phyloP scores from a whole-genome alignment of 1,140 invertebrate genomes.

The Halictus rubicundus region DNA sequence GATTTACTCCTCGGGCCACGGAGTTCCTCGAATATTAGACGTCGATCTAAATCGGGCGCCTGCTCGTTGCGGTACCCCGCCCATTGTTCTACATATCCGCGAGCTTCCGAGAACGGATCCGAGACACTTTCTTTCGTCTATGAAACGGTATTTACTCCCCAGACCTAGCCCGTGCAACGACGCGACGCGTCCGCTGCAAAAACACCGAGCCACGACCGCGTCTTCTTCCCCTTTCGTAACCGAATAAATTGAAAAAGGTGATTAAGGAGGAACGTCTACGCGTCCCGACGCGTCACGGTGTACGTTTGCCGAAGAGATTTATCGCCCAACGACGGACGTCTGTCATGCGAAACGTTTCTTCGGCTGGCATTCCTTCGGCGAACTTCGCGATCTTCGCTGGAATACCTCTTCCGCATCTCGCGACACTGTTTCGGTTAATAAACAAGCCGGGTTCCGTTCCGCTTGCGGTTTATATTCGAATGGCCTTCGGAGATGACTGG shows the following conservation, averaged over 20 bases:
- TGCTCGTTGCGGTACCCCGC: background rate
- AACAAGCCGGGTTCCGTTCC: constrained; percentile 11
- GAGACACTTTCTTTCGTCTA: constrained; percentile 11
- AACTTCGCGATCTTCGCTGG: constrained; percentile 29
- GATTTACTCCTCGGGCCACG: background rate
- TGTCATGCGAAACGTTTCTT: constrained; percentile 41
- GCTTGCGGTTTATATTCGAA: background rate
- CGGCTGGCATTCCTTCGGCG: constrained; percentile 25
- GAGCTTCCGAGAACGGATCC: constrained; percentile 5
- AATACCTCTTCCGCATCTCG: constrained; percentile 21
- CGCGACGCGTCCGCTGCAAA: constrained; percentile 14
- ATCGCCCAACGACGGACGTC: constrained; percentile 31
- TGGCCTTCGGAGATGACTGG: too few relatives aligned
- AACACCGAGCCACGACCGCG: background rate
- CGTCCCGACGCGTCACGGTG: too few relatives aligned
- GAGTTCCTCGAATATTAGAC: background rate
- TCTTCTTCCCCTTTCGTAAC: constrained; percentile 11
- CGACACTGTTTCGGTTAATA: constrained; percentile 31
- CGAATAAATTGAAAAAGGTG: constrained; percentile 44
- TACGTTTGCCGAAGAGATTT: constrained; percentile 18
- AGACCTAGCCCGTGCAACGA: background rate
- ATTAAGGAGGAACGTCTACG: constrained; percentile 43
- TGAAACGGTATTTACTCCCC: constrained; percentile 14
- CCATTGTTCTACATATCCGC: constrained; percentile 8
- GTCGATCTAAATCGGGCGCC: background rate